A percentile compares a stretch with the other conserved stretches of the same genome.
Conservation (phyloP, 2,113 vertebrate genomes). For the Acinonyx jubatus region DNA sequence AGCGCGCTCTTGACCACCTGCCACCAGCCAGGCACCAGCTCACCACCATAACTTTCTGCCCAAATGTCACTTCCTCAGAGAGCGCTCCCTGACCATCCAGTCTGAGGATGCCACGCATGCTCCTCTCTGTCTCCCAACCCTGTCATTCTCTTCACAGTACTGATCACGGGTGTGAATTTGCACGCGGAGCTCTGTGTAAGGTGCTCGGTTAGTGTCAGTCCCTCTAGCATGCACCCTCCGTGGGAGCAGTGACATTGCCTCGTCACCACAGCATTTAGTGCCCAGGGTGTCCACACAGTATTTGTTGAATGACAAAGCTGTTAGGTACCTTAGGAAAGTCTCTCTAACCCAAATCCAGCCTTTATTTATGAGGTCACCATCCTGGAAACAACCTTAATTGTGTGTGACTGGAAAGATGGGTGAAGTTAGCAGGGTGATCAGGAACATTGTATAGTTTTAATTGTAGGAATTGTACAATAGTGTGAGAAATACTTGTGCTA, state of each 20-base stretch:
- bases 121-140: neutral
- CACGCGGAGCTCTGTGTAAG: fast-evolving
- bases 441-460: neutral
- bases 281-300: neutral
- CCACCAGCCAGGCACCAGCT: neutral
- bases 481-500: neutral
- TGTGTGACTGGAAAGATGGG: neutral
- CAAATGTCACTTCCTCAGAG: neutral
- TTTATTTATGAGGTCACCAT: neutral
- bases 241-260: neutral
- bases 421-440: neutral
- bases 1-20: neutral
- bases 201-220: neutral
- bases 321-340: neutral
- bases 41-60: neutral
- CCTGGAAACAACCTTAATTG: neutral
- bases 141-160: neutral
- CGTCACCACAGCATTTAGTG: neutral
- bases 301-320: neutral
- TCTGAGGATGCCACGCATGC: neutral
- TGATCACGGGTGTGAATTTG: neutral
- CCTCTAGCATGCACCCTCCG: neutral
- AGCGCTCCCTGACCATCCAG: neutral
- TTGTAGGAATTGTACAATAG: neutral
- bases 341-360: neutral